A percentile compares a stretch with the other conserved stretches of the same genome.
Evolutionary conservation across 2,797 vertebrate species (phyloP).

Genomic region (Lithobates sylvaticus): DNA sequence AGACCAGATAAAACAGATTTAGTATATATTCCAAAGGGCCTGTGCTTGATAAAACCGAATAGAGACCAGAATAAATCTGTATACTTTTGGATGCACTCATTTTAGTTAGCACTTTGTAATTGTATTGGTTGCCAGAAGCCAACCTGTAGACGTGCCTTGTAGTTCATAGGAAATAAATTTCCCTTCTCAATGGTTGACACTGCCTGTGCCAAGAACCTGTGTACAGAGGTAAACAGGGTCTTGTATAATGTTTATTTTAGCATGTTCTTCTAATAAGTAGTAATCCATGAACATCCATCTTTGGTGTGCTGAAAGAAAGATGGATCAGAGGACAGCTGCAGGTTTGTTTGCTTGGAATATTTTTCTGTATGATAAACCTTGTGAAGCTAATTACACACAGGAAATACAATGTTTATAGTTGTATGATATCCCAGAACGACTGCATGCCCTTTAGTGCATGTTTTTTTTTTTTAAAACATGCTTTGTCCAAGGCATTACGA

Average conservation of each 20-base stretch:
- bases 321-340: constrained; percentile 47
- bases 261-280: constrained; percentile 44
- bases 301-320: constrained; percentile 41
- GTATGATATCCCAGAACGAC: not conserved
- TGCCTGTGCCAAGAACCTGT: constrained; percentile 39
- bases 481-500: too few relatives aligned
- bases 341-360: constrained; percentile 48
- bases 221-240: constrained; percentile 25
- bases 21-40: not conserved
- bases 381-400: not conserved
- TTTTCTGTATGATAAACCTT: constrained; percentile 8
- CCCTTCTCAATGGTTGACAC: constrained; percentile 6
- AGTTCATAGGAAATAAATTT: too few relatives aligned
- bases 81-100: not conserved
- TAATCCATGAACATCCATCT: constrained; percentile 56
- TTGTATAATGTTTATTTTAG: constrained; percentile 41
- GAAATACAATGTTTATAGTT: not conserved
- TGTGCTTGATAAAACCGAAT: not conserved
- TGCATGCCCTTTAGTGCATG: not conserved
- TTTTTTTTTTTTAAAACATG: too few relatives aligned
- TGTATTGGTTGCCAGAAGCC: not conserved
- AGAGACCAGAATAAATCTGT: not conserved
- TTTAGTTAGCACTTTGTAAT: not conserved
- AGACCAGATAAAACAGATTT: not conserved
- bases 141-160: not conserved